Percentiles rank a stretch among this genome's conserved stretches.
Evolutionary conservation across 2,888 invertebrate species (phyloP).

Genomic region (Lypha dubia): DNA sequence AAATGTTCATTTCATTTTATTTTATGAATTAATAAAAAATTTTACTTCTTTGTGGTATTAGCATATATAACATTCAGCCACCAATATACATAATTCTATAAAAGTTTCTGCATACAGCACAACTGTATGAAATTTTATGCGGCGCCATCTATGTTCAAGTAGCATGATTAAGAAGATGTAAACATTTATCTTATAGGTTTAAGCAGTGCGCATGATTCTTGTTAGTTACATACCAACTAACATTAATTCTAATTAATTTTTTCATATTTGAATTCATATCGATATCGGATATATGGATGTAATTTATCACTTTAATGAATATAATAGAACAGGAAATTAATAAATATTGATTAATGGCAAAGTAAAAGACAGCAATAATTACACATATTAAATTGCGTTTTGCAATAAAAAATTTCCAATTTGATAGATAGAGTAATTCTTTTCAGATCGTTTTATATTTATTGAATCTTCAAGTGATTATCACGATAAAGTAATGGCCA

Average conservation of each 20-base stretch:
- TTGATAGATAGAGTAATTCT: slow-evolving; percentile 19
- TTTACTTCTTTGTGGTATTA: too few relatives aligned
- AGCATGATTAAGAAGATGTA: neutral
- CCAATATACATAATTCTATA: too few relatives aligned
- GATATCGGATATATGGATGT: too few relatives aligned
- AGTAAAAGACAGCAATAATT: slow-evolving; percentile 11
- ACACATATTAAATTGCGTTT: slow-evolving; percentile 43
- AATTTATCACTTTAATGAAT: slow-evolving; percentile 12
- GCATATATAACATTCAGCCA: too few relatives aligned
- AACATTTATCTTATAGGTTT: slow-evolving; percentile 29
- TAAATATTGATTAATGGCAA: slow-evolving; percentile 23
- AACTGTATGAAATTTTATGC: neutral
- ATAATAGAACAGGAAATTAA: slow-evolving; percentile 27
- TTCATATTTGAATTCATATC: too few relatives aligned
- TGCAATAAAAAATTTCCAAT: slow-evolving; percentile 43
- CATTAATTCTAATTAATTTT: neutral
- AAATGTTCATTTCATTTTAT: too few relatives aligned
- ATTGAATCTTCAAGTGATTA: too few relatives aligned
- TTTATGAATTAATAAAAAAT: too few relatives aligned
- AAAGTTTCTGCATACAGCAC: too few relatives aligned
- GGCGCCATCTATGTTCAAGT: slow-evolving; percentile 43
- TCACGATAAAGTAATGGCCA: too few relatives aligned
- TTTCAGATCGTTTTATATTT: too few relatives aligned
- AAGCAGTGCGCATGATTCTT: slow-evolving; percentile 51
- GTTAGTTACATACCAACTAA: slow-evolving; percentile 36